A percentile compares a stretch with the other conserved stretches of the same genome.
Evolutionary conservation across 2,797 vertebrate species (phyloP).

Genomic region (Cirrhinus molitorella): DNA sequence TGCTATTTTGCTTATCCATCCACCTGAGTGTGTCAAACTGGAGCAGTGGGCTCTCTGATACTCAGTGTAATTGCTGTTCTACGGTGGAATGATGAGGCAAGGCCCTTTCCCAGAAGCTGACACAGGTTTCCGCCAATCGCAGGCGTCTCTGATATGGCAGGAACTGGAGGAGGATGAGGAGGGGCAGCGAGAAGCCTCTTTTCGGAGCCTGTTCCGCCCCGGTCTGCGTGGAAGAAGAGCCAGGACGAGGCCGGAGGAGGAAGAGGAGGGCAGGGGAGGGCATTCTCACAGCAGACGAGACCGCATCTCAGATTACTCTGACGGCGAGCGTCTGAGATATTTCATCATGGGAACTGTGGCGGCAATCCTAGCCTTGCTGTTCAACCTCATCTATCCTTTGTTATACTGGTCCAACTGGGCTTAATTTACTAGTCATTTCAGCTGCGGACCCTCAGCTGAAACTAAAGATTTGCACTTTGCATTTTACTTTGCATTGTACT

Average conservation of each 20-base stretch:
- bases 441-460: neutral
- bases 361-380: slow-evolving; percentile 88
- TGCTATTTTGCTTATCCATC: slow-evolving; percentile 10
- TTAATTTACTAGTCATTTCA: slow-evolving; percentile 64
- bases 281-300: slow-evolving; percentile 66
- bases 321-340: slow-evolving; percentile 89
- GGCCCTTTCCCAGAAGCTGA: slow-evolving; percentile 86
- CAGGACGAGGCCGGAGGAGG: slow-evolving; percentile 58
- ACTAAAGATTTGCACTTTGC: slow-evolving; percentile 19
- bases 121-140: slow-evolving; percentile 96
- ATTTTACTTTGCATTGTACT: slow-evolving; percentile 8
- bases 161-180: slow-evolving; percentile 98
- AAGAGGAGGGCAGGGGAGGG: slow-evolving; percentile 78
- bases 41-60: slow-evolving; percentile 22
- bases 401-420: slow-evolving; percentile 84
- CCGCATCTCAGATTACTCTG: slow-evolving; percentile 79
- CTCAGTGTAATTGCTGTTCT: slow-evolving; percentile 15
- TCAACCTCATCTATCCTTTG: slow-evolving; percentile 91
- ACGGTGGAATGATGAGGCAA: slow-evolving; percentile 46
- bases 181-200: slow-evolving; percentile 69
- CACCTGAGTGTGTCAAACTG: slow-evolving; percentile 22
- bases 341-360: slow-evolving; percentile 90
- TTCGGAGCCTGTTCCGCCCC: slow-evolving; percentile 70
- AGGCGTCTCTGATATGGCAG: slow-evolving; percentile 99
- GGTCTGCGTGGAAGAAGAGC: slow-evolving; percentile 67